Percentiles rank a stretch among this genome's conserved stretches.
These are phyloP conservation scores for Tinea trinotella DNA, from an alignment of 2,888 invertebrate species.

Conservation along the genomic window DNA sequence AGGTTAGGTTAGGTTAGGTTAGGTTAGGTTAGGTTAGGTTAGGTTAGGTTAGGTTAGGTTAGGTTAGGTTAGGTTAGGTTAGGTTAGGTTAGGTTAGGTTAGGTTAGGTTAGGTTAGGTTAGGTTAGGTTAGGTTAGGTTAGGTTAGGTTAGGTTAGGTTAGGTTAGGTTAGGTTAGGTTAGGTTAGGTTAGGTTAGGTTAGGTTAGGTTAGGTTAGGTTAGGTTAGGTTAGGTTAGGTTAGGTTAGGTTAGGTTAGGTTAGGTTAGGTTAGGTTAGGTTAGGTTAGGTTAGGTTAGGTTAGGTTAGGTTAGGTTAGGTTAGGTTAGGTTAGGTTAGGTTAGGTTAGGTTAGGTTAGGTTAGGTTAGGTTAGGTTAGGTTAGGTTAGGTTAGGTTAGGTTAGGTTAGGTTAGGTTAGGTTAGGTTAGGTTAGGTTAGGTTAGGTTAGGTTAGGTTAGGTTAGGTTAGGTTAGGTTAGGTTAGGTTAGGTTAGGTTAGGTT, in stretches of 20 bases:
- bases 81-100: slow-evolving; percentile 19
- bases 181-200: slow-evolving; percentile 19
- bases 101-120: slow-evolving; percentile 19
- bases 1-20: slow-evolving; percentile 9
- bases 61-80: slow-evolving; percentile 17
- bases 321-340: slow-evolving; percentile 22
- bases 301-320: slow-evolving; percentile 22
- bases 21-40: slow-evolving; percentile 4
- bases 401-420: slow-evolving; percentile 20
- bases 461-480: slow-evolving; percentile 20
- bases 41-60: slow-evolving; percentile 9
- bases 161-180: slow-evolving; percentile 19
- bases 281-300: slow-evolving; percentile 19
- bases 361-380: slow-evolving; percentile 22
- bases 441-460: slow-evolving; percentile 20
- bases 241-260: slow-evolving; percentile 20
- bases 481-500: slow-evolving; percentile 20
- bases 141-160: slow-evolving; percentile 19
- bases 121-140: slow-evolving; percentile 17
- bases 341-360: slow-evolving; percentile 20
- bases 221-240: slow-evolving; percentile 20
- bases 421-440: slow-evolving; percentile 20
- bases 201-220: slow-evolving; percentile 19
- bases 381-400: slow-evolving; percentile 14
- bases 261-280: slow-evolving; percentile 19